Evolutionary conservation across 2,888 invertebrate genomes (phyloP).

Genomic region (Caenorhabditis sp.): DNA sequence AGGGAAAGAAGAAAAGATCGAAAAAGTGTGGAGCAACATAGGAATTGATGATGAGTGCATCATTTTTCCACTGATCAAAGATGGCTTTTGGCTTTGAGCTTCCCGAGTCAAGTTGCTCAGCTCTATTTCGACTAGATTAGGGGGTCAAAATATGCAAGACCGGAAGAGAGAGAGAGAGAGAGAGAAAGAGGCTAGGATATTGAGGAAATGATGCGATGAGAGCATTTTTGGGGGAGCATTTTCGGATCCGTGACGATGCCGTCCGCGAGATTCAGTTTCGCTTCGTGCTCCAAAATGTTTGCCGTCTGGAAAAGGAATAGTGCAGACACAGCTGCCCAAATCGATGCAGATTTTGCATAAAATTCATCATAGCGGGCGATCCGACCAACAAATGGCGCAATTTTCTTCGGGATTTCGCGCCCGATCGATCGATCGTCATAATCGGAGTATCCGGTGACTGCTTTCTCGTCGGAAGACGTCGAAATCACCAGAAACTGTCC

Average conservation of each 20-base stretch:
- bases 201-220: no score
- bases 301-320: constrained; percentile 73
- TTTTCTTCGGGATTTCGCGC: no score
- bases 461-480: constrained; percentile 68
- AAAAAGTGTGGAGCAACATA: no score
- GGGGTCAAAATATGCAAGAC: no score
- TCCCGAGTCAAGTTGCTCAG: no score
- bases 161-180: no score
- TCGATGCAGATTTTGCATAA: background rate
- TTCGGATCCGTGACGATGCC: constrained; percentile 71
- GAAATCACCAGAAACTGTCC: constrained; percentile 75
- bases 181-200: no score
- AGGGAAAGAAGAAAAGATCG: no score
- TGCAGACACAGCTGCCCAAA: background rate
- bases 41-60: no score
- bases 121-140: no score
- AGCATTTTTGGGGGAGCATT: constrained; percentile 77
- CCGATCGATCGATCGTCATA: constrained; percentile 70
- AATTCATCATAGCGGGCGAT: constrained; percentile 78
- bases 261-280: constrained; percentile 60
- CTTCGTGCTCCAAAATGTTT: constrained; percentile 73
- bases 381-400: constrained; percentile 77
- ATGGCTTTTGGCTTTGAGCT: no score
- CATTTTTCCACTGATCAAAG: no score
- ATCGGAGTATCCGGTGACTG: constrained; percentile 76